These are phyloP conservation scores for Otolemur crassicaudatus DNA, from an alignment of 2,797 vertebrate species.

Conservation along the genomic window DNA sequence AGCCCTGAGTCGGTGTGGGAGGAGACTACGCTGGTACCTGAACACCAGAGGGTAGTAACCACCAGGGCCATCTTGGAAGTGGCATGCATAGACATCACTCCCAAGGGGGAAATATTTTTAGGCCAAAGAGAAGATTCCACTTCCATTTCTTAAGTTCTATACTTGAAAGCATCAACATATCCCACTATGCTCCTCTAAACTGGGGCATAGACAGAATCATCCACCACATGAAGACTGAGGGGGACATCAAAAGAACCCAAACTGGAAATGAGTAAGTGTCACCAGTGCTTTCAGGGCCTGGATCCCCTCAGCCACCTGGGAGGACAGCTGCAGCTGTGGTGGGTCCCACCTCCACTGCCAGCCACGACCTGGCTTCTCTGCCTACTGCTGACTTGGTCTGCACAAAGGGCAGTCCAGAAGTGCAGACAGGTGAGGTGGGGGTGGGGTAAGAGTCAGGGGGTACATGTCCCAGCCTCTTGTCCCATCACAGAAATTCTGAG, in stretches of 20 bases:
- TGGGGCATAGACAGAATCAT: neutral
- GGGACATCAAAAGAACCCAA: neutral
- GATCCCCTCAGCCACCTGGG: neutral
- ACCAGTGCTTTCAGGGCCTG: fast-evolving
- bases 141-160: neutral
- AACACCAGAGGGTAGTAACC: neutral
- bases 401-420: neutral
- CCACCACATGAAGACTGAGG: neutral
- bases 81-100: neutral
- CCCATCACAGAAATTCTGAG: neutral
- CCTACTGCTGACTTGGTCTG: neutral
- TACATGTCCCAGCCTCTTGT: too few species aligned
- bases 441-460: neutral
- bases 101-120: neutral
- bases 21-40: fast-evolving
- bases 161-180: neutral
- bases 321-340: neutral
- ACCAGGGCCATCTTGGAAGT: neutral
- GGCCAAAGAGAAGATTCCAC: neutral
- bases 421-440: neutral
- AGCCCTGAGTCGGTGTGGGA: neutral
- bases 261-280: neutral
- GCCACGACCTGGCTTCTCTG: neutral
- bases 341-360: too few species aligned
- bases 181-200: neutral